Percentiles rank a stretch among this genome's conserved stretches.
Conservation (phyloP, 1,140 invertebrate species). For the Cephus cinctus region DNA sequence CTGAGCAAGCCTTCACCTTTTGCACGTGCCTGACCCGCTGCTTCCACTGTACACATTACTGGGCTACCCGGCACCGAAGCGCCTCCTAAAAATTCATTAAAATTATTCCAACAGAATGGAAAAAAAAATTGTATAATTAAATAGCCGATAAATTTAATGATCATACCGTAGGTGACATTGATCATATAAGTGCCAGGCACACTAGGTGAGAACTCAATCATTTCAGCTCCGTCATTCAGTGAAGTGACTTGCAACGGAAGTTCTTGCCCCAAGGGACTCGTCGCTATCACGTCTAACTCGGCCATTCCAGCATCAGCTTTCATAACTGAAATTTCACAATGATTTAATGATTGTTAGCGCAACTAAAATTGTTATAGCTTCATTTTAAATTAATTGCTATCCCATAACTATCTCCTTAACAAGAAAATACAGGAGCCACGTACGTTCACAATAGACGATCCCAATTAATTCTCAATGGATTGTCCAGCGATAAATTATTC, state of each 20-base stretch:
- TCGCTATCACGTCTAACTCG: conserved; percentile 85
- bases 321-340: conserved; percentile 80
- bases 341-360: too few relatives aligned
- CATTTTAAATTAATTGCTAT: too few relatives aligned
- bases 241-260: conserved; percentile 79
- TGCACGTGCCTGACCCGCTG: conserved; percentile 62
- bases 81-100: conserved; percentile 44
- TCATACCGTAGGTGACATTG: conserved; percentile 82
- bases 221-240: conserved; percentile 70
- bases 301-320: conserved; percentile 85
- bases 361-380: too few relatives aligned
- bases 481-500: too few relatives aligned
- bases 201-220: conserved; percentile 83
- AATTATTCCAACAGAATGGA: neutral
- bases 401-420: too few relatives aligned
- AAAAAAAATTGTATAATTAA: conserved; percentile 2
- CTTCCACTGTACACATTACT: conserved; percentile 62
- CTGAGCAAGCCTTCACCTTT: conserved; percentile 65
- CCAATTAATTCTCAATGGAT: too few relatives aligned
- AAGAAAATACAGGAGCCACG: too few relatives aligned
- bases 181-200: conserved; percentile 89
- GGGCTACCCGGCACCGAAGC: conserved; percentile 55
- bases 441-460: too few relatives aligned
- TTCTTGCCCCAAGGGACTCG: conserved; percentile 84
- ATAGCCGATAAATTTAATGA: neutral